phyloP scores from a whole-genome alignment of 2,113 vertebrate species.

The Myotis brandtii region DNA sequence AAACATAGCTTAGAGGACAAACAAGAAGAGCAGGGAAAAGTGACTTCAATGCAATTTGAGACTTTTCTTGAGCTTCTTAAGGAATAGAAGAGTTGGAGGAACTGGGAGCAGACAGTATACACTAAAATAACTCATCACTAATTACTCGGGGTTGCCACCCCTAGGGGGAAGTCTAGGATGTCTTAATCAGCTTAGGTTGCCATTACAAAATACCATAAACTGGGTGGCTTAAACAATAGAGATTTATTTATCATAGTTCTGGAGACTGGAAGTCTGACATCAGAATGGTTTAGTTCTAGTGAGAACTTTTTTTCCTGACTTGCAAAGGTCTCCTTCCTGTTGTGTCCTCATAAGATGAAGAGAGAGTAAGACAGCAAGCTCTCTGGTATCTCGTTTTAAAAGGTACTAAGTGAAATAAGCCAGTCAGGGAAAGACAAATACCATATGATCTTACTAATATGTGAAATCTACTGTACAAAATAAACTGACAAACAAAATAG shows the following conservation, averaged over 20 bases:
- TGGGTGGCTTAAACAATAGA: not conserved
- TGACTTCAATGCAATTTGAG: slow-evolving; percentile 47
- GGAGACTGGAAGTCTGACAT: not conserved
- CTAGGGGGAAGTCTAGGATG: not conserved
- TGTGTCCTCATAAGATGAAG: not conserved
- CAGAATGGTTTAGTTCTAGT: slow-evolving; percentile 29
- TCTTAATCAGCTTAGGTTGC: not conserved
- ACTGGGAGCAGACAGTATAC: not conserved
- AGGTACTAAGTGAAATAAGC: not conserved
- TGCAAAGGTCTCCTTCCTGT: not conserved
- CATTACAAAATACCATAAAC: slow-evolving; percentile 8
- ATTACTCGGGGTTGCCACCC: not conserved
- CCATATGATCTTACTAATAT: not conserved
- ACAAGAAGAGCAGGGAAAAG: not conserved
- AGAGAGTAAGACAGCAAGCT: not conserved
- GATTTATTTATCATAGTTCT: slow-evolving; percentile 5
- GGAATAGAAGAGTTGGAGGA: not conserved
- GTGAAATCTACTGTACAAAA: not conserved
- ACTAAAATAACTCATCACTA: not conserved
- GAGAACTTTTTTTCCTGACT: not conserved
- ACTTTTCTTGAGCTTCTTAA: slow-evolving; percentile 33
- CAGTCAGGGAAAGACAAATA: not conserved
- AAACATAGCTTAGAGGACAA: slow-evolving; percentile 23
- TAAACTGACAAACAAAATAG: not conserved
- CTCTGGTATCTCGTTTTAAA: slow-evolving; percentile 1